These are phyloP conservation scores for Sylvietta virens DNA, from an alignment of 2,113 vertebrate genomes.

Conservation along the genomic window DNA sequence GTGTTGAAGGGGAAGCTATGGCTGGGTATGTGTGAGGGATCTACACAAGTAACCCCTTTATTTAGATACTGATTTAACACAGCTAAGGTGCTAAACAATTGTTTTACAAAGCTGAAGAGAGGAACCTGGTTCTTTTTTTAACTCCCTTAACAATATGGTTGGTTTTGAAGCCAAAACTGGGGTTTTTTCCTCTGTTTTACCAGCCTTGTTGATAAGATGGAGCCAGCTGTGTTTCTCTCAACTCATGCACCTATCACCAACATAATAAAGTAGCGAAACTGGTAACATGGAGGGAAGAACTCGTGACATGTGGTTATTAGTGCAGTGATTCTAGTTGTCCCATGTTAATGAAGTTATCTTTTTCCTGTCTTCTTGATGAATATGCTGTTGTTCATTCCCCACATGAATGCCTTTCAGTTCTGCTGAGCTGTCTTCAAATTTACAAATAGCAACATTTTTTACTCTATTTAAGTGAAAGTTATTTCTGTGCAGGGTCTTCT, in stretches of 20 bases:
- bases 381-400: background rate
- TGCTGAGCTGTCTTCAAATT: background rate
- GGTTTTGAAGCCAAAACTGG: background rate
- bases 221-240: background rate
- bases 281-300: background rate
- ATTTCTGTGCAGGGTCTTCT: background rate
- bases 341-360: background rate
- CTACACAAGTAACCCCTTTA: background rate
- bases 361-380: conserved; percentile 15
- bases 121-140: background rate
- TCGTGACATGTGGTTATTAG: background rate
- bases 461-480: background rate
- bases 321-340: background rate
- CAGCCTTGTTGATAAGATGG: background rate
- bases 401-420: conserved; percentile 10
- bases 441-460: background rate
- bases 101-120: background rate
- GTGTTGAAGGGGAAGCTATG: background rate
- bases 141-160: background rate
- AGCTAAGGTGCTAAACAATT: background rate
- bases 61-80: background rate
- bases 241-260: background rate
- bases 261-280: background rate
- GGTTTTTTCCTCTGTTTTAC: fast-evolving
- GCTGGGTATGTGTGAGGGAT: background rate